phyloP scores from a whole-genome alignment of 2,888 invertebrate genomes.

The Ecdyonurus torrentis region DNA sequence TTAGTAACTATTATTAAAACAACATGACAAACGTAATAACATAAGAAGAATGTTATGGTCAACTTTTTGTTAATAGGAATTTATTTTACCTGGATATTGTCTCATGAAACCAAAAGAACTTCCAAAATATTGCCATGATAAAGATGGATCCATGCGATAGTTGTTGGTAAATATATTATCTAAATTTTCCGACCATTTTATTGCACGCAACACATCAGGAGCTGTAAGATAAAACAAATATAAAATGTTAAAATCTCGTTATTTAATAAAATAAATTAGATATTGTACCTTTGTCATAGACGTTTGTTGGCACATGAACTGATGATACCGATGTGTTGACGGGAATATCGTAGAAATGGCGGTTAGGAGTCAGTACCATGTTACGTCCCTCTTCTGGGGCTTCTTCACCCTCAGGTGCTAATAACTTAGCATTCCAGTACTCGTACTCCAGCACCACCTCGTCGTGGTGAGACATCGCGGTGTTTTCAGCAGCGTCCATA shows the following conservation, averaged over 20 bases:
- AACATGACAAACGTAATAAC: too few relatives aligned
- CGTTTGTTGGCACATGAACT: slow-evolving; percentile 91
- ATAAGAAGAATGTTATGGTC: too few relatives aligned
- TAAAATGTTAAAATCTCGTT: slow-evolving; percentile 2
- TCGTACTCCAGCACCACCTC: slow-evolving; percentile 21
- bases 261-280: slow-evolving; percentile 5
- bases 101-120: slow-evolving; percentile 94
- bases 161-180: slow-evolving; percentile 80
- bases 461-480: slow-evolving; percentile 41
- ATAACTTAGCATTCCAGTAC: slow-evolving; percentile 23
- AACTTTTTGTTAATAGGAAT: too few relatives aligned
- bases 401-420: slow-evolving; percentile 29
- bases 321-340: slow-evolving; percentile 68
- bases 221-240: slow-evolving; percentile 32
- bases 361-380: slow-evolving; percentile 46
- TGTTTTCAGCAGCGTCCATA: slow-evolving; percentile 74
- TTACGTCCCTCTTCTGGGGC: slow-evolving; percentile 29
- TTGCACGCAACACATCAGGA: slow-evolving; percentile 72
- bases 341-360: slow-evolving; percentile 60
- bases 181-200: slow-evolving; percentile 89
- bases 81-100: slow-evolving; percentile 68
- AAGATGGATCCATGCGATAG: slow-evolving; percentile 65
- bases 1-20: neutral
- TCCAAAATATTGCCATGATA: slow-evolving; percentile 98
- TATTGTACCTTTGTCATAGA: slow-evolving; percentile 64